A percentile compares a stretch with the other conserved stretches of the same genome.
Evolutionary conservation across 1,140 invertebrate genomes (phyloP).

Genomic region (Gryon sp.): DNA sequence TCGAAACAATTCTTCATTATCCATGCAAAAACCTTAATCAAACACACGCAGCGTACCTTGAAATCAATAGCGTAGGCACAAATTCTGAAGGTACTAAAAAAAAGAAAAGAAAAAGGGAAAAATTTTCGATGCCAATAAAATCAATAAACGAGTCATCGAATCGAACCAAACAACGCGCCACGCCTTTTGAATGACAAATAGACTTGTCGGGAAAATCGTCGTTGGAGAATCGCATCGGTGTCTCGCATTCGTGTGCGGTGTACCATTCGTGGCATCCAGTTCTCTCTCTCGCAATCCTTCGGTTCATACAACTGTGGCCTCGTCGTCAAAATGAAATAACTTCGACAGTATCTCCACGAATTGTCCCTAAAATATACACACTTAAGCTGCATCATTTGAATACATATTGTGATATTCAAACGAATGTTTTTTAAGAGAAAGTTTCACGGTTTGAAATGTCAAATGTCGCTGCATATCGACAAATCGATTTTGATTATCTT

Average conservation of each 20-base stretch:
- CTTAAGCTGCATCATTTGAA: constrained; percentile 36
- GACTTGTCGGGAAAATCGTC: constrained; percentile 48
- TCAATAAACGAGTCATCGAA: constrained; percentile 48
- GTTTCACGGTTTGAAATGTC: constrained; percentile 15
- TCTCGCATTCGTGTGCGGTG: constrained; percentile 40
- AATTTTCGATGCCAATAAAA: constrained; percentile 47
- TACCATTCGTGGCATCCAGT: constrained; percentile 39
- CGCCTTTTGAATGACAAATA: constrained; percentile 62
- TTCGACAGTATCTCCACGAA: constrained; percentile 37
- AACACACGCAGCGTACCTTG: constrained; percentile 27
- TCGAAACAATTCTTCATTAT: constrained; percentile 37
- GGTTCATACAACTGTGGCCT: constrained; percentile 29
- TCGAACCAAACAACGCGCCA: constrained; percentile 49
- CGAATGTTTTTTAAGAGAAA: constrained; percentile 27
- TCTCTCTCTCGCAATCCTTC: constrained; percentile 43
- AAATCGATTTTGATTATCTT: constrained; percentile 20
- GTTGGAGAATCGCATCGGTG: constrained; percentile 16
- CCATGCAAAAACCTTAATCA: constrained; percentile 40
- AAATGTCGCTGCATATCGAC: constrained; percentile 1
- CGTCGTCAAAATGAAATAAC: constrained; percentile 45
- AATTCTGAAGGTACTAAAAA: too few relatives aligned
- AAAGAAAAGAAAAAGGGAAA: too few relatives aligned
- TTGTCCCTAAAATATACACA: constrained; percentile 34
- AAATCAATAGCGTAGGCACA: too few relatives aligned
- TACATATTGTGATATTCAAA: constrained; percentile 24